These are phyloP conservation scores for Ranitomeya variabilis DNA, from an alignment of 2,113 vertebrate genomes.

Conservation along the genomic window DNA sequence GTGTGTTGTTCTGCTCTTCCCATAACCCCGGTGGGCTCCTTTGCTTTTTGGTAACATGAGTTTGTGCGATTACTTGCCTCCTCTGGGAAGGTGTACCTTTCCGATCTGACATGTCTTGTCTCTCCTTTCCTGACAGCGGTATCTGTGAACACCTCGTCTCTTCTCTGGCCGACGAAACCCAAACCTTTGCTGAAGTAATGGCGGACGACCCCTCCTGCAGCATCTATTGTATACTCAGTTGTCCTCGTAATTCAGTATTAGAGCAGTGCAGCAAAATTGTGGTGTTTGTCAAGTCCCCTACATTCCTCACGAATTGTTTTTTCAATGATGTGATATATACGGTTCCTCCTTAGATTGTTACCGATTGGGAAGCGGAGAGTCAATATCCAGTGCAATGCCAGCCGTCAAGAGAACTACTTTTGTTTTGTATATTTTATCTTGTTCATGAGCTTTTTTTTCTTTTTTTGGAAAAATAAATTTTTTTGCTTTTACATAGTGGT, in stretches of 20 bases:
- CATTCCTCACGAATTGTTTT: slow-evolving; percentile 22
- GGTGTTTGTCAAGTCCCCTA: slow-evolving; percentile 11
- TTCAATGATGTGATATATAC: background rate
- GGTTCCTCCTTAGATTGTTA: slow-evolving; percentile 23
- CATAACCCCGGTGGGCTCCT: slow-evolving; percentile 21
- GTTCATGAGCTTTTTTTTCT: background rate
- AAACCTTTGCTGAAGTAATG: slow-evolving; percentile 48
- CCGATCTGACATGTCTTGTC: background rate
- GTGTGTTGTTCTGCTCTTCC: background rate
- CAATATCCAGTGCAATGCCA: background rate
- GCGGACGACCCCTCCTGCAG: background rate
- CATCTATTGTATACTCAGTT: slow-evolving; percentile 5
- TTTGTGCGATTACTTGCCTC: background rate
- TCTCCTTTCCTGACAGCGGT: slow-evolving; percentile 52
- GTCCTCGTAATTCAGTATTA: slow-evolving; percentile 16
- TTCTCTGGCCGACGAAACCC: slow-evolving; percentile 21
- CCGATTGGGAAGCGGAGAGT: background rate
- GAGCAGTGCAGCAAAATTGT: slow-evolving; percentile 16
- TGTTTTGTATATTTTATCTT: slow-evolving; percentile 36
- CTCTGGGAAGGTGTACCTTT: no score
- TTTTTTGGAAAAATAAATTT: slow-evolving; percentile 21
- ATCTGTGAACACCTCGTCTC: slow-evolving; percentile 27
- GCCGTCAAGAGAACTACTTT: background rate
- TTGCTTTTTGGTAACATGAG: background rate
- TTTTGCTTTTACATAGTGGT: slow-evolving; percentile 38